Conservation (phyloP, 2,797 vertebrate species). For the Falco rusticolus region DNA sequence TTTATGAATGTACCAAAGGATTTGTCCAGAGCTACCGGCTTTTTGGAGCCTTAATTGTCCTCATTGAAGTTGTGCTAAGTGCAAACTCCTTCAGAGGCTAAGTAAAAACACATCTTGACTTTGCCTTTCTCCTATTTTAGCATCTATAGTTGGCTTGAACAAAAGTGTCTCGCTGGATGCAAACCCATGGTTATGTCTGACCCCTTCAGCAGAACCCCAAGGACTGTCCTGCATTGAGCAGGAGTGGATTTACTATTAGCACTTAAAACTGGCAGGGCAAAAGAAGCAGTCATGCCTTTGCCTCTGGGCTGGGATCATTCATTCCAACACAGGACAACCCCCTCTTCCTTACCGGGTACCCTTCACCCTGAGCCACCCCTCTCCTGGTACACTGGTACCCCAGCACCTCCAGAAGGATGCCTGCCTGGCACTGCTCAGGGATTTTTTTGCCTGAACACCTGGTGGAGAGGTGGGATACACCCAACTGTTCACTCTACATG, state of each 20-base stretch:
- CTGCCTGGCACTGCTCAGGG: not conserved
- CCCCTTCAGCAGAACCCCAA: not conserved
- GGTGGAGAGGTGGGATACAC: not conserved
- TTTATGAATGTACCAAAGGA: not conserved
- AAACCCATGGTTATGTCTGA: not conserved
- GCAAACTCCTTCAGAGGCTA: not conserved
- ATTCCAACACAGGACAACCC: not conserved
- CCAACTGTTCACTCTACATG: rapidly evolving
- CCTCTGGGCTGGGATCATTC: not conserved
- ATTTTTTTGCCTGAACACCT: not conserved
- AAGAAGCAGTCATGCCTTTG: not conserved
- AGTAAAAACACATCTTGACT: not conserved
- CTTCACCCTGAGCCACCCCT: not conserved
- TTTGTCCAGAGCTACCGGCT: not conserved
- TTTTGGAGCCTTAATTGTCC: constrained; percentile 39
- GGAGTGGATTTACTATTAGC: not conserved
- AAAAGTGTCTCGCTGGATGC: not conserved
- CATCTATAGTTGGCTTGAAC: not conserved
- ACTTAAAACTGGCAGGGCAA: not conserved
- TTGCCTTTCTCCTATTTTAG: not conserved
- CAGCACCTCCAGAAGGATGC: not conserved
- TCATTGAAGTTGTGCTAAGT: not conserved
- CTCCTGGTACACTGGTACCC: not conserved
- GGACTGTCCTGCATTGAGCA: not conserved
- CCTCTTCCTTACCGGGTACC: not conserved